These are phyloP conservation scores for Pituophis catenifer DNA, from an alignment of 2,113 vertebrate genomes.

Conservation along the genomic window DNA sequence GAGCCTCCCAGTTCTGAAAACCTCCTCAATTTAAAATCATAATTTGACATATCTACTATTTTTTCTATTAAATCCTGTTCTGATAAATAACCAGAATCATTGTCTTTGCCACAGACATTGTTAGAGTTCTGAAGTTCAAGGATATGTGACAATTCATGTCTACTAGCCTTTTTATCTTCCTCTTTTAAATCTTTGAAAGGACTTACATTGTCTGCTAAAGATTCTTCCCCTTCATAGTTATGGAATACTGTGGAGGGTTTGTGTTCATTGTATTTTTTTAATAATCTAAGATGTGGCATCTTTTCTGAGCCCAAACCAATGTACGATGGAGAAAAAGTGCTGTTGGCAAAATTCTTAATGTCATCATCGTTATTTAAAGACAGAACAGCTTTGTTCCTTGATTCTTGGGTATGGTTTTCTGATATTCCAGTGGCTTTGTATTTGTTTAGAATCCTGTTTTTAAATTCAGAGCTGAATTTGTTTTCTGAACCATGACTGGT, in stretches of 20 bases:
- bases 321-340: slow-evolving; percentile 18
- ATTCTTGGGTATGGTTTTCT: slow-evolving; percentile 14
- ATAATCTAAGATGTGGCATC: neutral
- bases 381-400: slow-evolving; percentile 20
- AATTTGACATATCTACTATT: slow-evolving; percentile 29
- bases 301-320: slow-evolving; percentile 7
- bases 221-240: slow-evolving; percentile 26
- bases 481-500: slow-evolving; percentile 35
- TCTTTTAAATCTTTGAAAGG: slow-evolving; percentile 55
- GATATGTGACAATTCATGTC: slow-evolving; percentile 44
- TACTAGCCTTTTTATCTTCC: slow-evolving; percentile 43
- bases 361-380: slow-evolving; percentile 29
- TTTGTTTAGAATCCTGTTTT: slow-evolving; percentile 20
- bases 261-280: slow-evolving; percentile 18
- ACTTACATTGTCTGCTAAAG: slow-evolving; percentile 46
- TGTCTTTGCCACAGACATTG: slow-evolving; percentile 7
- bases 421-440: slow-evolving; percentile 23
- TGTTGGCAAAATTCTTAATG: slow-evolving; percentile 32
- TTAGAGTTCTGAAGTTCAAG: slow-evolving; percentile 51
- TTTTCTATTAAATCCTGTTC: slow-evolving; percentile 31
- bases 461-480: slow-evolving; percentile 13
- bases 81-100: slow-evolving; percentile 20
- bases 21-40: slow-evolving; percentile 59
- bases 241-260: slow-evolving; percentile 22
- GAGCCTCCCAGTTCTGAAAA: slow-evolving; percentile 55